phyloP scores from a whole-genome alignment of 2,113 vertebrate genomes.

The Spermophilus dauricus region DNA sequence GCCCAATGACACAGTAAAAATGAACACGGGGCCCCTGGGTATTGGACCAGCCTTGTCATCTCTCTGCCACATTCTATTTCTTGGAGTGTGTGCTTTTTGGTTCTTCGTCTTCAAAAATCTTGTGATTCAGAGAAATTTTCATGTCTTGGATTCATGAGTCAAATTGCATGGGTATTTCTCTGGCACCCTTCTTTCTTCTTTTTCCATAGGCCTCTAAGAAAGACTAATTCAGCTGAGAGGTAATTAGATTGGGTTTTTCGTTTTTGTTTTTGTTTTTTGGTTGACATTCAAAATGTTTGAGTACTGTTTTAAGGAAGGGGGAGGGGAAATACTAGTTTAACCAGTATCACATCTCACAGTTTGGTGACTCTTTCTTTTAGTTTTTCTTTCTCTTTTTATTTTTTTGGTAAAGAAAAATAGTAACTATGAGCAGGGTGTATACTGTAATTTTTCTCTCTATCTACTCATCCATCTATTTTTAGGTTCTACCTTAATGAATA shows the following conservation, averaged over 20 bases:
- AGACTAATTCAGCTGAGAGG: neutral
- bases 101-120: slow-evolving; percentile 19
- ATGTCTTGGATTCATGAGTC: slow-evolving; percentile 12
- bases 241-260: neutral
- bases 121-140: neutral
- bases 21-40: slow-evolving; percentile 15
- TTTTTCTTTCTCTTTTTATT: neutral
- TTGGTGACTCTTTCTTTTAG: neutral
- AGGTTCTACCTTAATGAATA: neutral
- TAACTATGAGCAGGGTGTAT: neutral
- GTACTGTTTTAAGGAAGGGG: neutral
- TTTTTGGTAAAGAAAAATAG: slow-evolving; percentile 15
- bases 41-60: neutral
- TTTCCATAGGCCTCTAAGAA: neutral
- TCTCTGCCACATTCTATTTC: slow-evolving; percentile 68
- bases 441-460: neutral
- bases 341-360: neutral
- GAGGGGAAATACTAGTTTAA: neutral
- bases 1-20: slow-evolving; percentile 26
- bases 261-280: neutral
- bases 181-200: neutral
- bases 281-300: neutral
- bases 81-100: neutral
- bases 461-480: neutral
- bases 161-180: neutral